phyloP scores from a whole-genome alignment of 2,113 vertebrate species.

The Garra rufa region DNA sequence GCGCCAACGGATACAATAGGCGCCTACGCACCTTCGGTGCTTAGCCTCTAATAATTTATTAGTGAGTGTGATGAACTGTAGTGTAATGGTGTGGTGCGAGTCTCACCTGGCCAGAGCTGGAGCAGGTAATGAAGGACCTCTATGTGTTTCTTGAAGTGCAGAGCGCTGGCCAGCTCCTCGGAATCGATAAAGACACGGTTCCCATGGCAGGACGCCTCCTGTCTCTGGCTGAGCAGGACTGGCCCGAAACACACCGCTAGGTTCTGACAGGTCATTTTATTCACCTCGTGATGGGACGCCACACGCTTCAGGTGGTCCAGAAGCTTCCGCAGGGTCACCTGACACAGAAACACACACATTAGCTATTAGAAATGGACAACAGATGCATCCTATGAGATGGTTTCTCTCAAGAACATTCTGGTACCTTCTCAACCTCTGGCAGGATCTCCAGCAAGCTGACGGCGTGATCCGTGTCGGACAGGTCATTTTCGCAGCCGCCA shows the following conservation, averaged over 20 bases:
- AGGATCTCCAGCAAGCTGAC: slow-evolving; percentile 86
- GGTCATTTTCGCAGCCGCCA: slow-evolving; percentile 87
- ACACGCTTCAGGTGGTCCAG: slow-evolving; percentile 95
- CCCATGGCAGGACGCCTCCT: slow-evolving; percentile 89
- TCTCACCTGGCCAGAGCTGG: slow-evolving; percentile 95
- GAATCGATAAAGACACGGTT: slow-evolving; percentile 96
- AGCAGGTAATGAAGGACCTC: slow-evolving; percentile 98
- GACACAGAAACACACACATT: slow-evolving; percentile 28
- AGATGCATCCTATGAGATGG: too few species aligned
- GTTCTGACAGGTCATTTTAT: slow-evolving; percentile 99
- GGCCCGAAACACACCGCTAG: slow-evolving; percentile 98
- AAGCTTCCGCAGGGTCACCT: slow-evolving; percentile 91
- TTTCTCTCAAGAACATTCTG: not conserved
- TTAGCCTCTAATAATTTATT: too few species aligned
- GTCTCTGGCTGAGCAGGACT: slow-evolving; percentile 91
- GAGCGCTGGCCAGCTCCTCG: slow-evolving; percentile 92
- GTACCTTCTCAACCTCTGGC: slow-evolving; percentile 91
- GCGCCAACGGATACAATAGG: too few species aligned
- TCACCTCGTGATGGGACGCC: slow-evolving; percentile 91
- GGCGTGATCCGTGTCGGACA: slow-evolving; percentile 82
- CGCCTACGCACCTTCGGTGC: too few species aligned
- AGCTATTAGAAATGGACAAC: not conserved
- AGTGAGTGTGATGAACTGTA: too few species aligned
- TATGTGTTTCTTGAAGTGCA: slow-evolving; percentile 99
- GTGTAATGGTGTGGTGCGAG: not conserved